Percentiles rank a stretch among this genome's conserved stretches.
These are phyloP conservation scores for Typhlomys cinereus DNA, from an alignment of 2,113 vertebrate species.

Conservation along the genomic window DNA sequence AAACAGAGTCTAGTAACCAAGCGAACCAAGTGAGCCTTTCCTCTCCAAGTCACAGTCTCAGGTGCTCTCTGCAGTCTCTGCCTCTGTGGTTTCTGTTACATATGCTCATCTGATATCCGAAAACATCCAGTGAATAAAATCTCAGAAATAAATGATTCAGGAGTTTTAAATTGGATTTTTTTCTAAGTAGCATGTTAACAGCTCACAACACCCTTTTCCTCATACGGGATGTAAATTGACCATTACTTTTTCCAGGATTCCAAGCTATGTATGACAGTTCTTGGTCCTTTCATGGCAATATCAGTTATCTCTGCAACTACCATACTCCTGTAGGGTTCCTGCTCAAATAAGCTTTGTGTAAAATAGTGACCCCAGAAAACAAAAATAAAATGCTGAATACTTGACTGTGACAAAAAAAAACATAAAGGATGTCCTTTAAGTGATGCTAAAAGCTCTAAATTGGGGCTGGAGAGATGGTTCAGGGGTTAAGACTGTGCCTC, in stretches of 20 bases:
- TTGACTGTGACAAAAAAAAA: background rate
- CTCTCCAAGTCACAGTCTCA: background rate
- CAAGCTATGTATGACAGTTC: too few relatives aligned
- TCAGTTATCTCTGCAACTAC: too few relatives aligned
- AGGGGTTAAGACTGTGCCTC: too few relatives aligned
- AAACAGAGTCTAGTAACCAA: background rate
- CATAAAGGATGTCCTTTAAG: background rate
- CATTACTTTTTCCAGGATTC: background rate
- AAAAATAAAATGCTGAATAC: background rate
- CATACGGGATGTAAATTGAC: background rate
- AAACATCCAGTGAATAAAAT: background rate
- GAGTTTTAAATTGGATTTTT: background rate
- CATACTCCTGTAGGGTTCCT: accelerated
- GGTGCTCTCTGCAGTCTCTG: too few relatives aligned
- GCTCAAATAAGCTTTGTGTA: too few relatives aligned
- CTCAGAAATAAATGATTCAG: background rate
- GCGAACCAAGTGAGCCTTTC: background rate
- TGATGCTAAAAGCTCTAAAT: background rate
- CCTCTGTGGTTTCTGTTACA: background rate
- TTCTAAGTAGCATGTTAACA: background rate
- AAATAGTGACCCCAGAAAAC: background rate
- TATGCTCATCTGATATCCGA: background rate
- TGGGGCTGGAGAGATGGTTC: background rate
- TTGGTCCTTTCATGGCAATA: background rate
- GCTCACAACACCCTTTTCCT: background rate